Evolutionary conservation across 2,797 vertebrate species (phyloP).

Genomic region (Coendou prehensilis): DNA sequence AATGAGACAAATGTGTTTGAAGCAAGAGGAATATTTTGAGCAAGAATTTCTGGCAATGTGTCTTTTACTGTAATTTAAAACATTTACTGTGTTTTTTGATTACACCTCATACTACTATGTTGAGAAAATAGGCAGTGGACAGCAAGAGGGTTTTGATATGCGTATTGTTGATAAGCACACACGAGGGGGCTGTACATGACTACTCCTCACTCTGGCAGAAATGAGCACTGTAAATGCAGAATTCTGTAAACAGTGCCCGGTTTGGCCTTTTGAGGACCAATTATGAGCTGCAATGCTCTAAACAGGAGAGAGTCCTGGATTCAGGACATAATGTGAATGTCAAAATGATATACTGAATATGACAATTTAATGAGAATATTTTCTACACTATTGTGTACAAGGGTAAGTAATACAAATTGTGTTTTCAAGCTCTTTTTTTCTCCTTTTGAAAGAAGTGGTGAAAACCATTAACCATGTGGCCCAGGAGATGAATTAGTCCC

Average conservation of each 20-base stretch:
- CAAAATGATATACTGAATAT: slow-evolving; percentile 46
- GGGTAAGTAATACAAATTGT: not conserved
- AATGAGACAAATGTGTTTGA: not conserved
- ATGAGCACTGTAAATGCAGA: not conserved
- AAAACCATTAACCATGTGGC: not conserved
- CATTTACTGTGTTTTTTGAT: not conserved
- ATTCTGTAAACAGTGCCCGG: not conserved
- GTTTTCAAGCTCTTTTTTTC: not conserved
- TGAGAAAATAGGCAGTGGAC: not conserved
- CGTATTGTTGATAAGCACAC: not conserved
- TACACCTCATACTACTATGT: not conserved
- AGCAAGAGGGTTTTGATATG: not conserved
- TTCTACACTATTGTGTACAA: not conserved
- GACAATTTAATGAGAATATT: slow-evolving; percentile 36
- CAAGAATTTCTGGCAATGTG: not conserved
- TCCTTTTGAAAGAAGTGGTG: slow-evolving; percentile 29
- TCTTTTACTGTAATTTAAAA: not conserved
- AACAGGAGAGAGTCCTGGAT: not conserved
- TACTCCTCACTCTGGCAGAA: not conserved
- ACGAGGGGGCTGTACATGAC: not conserved
- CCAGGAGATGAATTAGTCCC: not conserved
- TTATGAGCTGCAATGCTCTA: not conserved
- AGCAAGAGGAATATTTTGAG: not conserved
- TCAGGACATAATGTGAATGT: not conserved
- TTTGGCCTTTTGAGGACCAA: not conserved